phyloP scores from a whole-genome alignment of 1,140 invertebrate genomes.

The Aphaenogaster ashmeadi region DNA sequence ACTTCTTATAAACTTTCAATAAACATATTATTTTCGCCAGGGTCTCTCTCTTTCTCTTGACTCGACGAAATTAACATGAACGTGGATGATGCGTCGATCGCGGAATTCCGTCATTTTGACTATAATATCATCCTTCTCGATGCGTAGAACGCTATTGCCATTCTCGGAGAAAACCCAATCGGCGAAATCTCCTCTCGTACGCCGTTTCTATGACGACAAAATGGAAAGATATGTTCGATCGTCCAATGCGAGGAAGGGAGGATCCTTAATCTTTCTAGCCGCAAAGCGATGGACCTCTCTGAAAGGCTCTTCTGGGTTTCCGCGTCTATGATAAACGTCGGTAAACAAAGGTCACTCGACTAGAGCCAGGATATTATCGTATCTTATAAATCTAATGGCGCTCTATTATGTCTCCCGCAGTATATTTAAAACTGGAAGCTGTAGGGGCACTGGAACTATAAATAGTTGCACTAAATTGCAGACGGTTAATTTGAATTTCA shows the following conservation, averaged over 20 bases:
- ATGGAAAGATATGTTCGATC: constrained; percentile 57
- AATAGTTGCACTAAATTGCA: constrained; percentile 16
- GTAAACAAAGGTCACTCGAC: neutral
- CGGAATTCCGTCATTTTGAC: neutral
- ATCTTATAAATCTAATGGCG: neutral
- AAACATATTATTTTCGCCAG: no score
- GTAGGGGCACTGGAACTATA: neutral
- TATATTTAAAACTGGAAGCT: neutral
- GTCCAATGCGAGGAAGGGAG: constrained; percentile 8
- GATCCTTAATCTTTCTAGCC: constrained; percentile 31
- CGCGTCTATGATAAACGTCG: neutral
- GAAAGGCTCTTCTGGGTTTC: neutral
- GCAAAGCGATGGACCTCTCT: neutral
- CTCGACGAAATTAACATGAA: neutral
- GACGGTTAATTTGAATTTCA: constrained; percentile 27
- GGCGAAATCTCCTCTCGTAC: constrained; percentile 1
- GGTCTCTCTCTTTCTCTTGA: neutral
- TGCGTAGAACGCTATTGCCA: neutral
- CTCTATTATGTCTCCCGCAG: neutral
- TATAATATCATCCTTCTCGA: neutral
- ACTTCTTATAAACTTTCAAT: no score
- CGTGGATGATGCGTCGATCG: neutral
- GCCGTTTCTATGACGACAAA: constrained; percentile 61
- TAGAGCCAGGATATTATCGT: neutral
- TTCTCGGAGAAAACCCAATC: constrained; percentile 27